Evolutionary conservation across 2,797 vertebrate genomes (phyloP).

Genomic region (Labroides dimidiatus): DNA sequence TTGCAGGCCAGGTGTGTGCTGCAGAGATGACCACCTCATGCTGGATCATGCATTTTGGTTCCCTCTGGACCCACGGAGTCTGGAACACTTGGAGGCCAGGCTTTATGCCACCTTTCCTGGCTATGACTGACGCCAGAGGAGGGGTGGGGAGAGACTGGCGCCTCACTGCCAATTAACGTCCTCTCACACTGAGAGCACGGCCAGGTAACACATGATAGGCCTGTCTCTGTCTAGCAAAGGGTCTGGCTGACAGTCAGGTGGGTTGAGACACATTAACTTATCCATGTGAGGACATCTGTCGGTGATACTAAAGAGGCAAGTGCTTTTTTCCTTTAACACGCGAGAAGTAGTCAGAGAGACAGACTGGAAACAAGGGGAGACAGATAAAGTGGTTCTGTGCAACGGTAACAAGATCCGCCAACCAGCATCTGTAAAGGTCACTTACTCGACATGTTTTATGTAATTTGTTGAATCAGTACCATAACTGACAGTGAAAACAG

Average conservation of each 20-base stretch:
- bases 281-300: constrained; percentile 58
- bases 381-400: background rate
- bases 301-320: constrained; percentile 21
- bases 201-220: constrained; percentile 77
- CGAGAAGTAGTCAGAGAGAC: constrained; percentile 13
- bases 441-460: background rate
- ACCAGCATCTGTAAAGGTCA: constrained; percentile 12
- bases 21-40: constrained; percentile 47
- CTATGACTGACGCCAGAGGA: constrained; percentile 58
- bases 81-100: constrained; percentile 64
- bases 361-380: background rate
- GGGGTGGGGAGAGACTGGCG: constrained; percentile 65
- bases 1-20: constrained; percentile 68
- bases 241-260: constrained; percentile 49
- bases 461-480: background rate
- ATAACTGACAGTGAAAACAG: background rate
- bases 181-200: constrained; percentile 62
- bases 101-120: constrained; percentile 78
- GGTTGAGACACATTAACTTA: constrained; percentile 47
- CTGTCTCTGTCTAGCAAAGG: constrained; percentile 40
- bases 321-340: constrained; percentile 4
- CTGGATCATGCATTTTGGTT: constrained; percentile 50
- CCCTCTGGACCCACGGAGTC: constrained; percentile 64
- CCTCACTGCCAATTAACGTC: constrained; percentile 74
- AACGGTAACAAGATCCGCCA: constrained; percentile 10